Conservation (phyloP, 2,113 vertebrate genomes). For the Chiloscyllium plagiosum region DNA sequence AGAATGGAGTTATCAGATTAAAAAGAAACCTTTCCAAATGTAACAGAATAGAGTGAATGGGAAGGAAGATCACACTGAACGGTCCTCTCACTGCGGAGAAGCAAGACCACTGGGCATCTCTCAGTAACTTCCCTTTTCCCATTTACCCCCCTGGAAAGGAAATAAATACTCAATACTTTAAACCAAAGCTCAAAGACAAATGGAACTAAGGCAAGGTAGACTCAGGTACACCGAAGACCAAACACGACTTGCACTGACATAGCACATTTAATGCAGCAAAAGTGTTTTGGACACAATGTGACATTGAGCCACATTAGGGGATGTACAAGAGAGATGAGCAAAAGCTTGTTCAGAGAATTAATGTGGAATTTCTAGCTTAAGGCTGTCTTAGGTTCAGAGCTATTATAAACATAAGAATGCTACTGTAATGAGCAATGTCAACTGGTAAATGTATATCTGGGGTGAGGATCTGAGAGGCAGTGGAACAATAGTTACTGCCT, state of each 20-base stretch:
- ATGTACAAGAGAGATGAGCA: neutral
- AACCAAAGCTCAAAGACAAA: neutral
- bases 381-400: too few relatives aligned
- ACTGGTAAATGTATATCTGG: too few relatives aligned
- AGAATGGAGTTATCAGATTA: neutral
- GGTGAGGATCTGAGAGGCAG: too few relatives aligned
- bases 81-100: neutral
- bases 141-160: neutral
- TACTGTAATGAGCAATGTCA: too few relatives aligned
- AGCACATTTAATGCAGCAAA: too few relatives aligned
- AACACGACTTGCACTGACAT: neutral
- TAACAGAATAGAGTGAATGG: neutral
- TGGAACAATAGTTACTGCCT: too few relatives aligned
- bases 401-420: too few relatives aligned
- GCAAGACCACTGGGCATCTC: neutral
- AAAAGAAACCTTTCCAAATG: neutral
- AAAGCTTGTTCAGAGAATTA: neutral
- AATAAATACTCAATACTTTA: neutral
- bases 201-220: neutral
- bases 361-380: too few relatives aligned
- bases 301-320: neutral
- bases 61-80: neutral
- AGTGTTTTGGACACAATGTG: neutral
- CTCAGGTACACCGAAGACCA: neutral
- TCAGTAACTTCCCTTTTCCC: neutral